These are phyloP conservation scores for Rhinopomastus cyanomelas DNA, from an alignment of 2,113 vertebrate genomes.

Conservation along the genomic window DNA sequence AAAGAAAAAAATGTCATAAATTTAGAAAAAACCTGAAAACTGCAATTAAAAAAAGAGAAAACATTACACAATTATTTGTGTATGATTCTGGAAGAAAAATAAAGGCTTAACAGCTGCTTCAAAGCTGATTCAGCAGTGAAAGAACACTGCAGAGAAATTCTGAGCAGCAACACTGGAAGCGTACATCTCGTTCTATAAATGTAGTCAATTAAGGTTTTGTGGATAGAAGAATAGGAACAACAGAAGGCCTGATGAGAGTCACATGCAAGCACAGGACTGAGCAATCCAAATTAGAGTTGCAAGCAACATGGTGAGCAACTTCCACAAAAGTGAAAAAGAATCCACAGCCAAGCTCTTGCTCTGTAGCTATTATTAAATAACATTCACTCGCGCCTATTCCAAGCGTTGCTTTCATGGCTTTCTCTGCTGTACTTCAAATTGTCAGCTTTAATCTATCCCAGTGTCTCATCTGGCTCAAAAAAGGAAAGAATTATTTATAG, in stretches of 20 bases:
- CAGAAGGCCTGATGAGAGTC: not conserved
- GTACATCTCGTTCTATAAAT: not conserved
- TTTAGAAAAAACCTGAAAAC: not conserved
- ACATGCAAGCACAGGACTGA: not conserved
- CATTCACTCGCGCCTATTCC: not conserved
- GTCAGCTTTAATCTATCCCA: not conserved
- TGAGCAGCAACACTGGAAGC: not conserved
- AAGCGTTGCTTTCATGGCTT: not conserved
- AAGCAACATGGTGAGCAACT: not conserved
- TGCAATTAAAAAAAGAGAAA: not conserved
- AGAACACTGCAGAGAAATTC: not conserved
- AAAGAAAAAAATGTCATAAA: not conserved
- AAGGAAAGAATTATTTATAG: conserved; percentile 12
- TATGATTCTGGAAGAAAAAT: not conserved
- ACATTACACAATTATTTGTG: not conserved
- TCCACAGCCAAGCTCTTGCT: not conserved
- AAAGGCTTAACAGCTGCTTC: conserved; percentile 17
- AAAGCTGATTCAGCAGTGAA: conserved; percentile 28
- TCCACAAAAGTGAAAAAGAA: not conserved
- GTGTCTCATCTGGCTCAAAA: not conserved
- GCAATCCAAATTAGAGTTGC: not conserved
- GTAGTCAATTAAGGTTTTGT: not conserved
- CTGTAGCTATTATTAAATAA: not conserved
- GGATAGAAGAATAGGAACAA: not conserved
- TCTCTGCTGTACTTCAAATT: not conserved